Evolutionary conservation across 2,888 invertebrate genomes (phyloP).

Genomic region (Fissipunctia ypsillon): DNA sequence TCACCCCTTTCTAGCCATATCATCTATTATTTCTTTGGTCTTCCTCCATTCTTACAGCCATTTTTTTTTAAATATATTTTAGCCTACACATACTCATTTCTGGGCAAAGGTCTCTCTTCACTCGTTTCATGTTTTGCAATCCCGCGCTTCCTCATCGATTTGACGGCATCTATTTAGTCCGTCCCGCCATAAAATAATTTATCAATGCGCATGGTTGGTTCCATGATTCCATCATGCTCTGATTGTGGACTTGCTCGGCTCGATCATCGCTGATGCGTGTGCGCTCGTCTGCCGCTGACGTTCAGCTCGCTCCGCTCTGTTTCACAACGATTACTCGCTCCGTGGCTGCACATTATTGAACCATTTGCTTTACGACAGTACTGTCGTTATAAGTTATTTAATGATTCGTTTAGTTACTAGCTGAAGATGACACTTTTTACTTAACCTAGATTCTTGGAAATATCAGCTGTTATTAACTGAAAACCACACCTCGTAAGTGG

Average conservation of each 20-base stretch:
- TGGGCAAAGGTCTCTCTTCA: not conserved
- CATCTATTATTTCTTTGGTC: not conserved
- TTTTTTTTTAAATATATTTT: not conserved
- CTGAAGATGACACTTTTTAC: constrained; percentile 10
- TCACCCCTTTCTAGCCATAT: not conserved
- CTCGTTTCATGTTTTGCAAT: not conserved
- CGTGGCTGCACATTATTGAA: constrained; percentile 43
- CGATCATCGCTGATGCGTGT: constrained; percentile 39
- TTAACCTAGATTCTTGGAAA: not conserved
- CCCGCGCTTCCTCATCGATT: not conserved
- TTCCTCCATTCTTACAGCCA: not conserved
- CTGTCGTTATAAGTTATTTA: constrained; percentile 14
- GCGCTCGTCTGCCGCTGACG: constrained; percentile 52
- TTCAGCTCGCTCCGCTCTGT: constrained; percentile 63
- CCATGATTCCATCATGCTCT: constrained; percentile 56
- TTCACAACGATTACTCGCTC: constrained; percentile 61
- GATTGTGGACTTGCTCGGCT: constrained; percentile 31
- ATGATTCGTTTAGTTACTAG: constrained; percentile 27
- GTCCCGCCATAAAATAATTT: not conserved
- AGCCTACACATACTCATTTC: not conserved
- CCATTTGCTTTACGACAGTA: constrained; percentile 29
- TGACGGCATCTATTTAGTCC: not conserved
- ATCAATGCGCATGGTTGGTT: constrained; percentile 15
- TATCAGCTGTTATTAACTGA: not conserved
- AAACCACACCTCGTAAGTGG: not conserved